Conservation (phyloP, 2,888 invertebrate genomes). For the Melanchra persicariae region DNA sequence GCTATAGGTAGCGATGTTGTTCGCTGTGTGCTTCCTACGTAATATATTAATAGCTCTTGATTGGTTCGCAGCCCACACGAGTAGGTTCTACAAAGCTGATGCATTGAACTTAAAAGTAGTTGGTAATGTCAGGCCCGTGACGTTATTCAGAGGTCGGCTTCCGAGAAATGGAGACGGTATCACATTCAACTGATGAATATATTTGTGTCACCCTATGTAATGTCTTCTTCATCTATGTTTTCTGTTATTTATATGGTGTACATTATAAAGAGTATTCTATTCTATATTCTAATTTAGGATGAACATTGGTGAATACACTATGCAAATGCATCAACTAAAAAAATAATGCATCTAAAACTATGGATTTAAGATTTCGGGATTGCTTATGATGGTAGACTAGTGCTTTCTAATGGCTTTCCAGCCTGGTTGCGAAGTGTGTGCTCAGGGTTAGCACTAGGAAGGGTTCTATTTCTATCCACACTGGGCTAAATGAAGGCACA, state of each 20-base stretch:
- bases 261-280: too few species aligned
- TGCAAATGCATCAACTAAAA: too few species aligned
- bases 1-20: not conserved
- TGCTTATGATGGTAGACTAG: not conserved
- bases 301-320: not conserved
- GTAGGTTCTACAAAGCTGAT: slow-evolving; percentile 16
- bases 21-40: slow-evolving; percentile 30
- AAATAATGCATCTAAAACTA: too few species aligned
- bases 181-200: too few species aligned
- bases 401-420: slow-evolving; percentile 7
- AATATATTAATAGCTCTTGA: slow-evolving; percentile 45
- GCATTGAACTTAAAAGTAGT: slow-evolving; percentile 32
- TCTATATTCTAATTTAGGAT: slow-evolving; percentile 8
- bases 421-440: not conserved
- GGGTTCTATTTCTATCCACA: not conserved
- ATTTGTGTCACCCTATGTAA: too few species aligned
- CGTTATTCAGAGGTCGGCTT: not conserved
- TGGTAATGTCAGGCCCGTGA: slow-evolving; percentile 12
- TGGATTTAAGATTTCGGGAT: not conserved
- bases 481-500: not conserved
- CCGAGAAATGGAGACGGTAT: slow-evolving; percentile 2
- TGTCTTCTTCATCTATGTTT: too few species aligned
- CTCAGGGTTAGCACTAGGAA: not conserved
- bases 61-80: slow-evolving; percentile 33
- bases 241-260: too few species aligned